Evolutionary conservation across 1,140 invertebrate species (phyloP).

Genomic region (Caenorhabditis tropicalis): DNA sequence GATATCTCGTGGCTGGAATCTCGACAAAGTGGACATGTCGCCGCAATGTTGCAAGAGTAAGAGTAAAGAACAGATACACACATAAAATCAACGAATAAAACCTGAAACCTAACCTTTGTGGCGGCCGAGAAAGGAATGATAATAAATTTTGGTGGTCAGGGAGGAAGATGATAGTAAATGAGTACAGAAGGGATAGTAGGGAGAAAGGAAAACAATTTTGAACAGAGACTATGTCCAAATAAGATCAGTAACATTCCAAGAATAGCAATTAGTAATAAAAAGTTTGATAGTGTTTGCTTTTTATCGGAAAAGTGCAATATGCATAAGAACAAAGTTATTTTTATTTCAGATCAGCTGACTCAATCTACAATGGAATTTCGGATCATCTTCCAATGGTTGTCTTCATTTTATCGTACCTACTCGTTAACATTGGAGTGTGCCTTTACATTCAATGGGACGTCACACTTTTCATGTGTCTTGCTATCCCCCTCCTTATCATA

Average conservation of each 20-base stretch:
- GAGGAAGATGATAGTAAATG: not conserved
- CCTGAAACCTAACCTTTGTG: not conserved
- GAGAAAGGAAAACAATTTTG: not conserved
- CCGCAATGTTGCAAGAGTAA: conserved; percentile 68
- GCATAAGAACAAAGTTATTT: too few relatives aligned
- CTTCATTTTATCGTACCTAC: conserved; percentile 64
- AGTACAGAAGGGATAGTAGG: not conserved
- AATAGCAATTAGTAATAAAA: not conserved
- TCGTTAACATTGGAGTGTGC: conserved; percentile 61
- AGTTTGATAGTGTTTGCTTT: too few relatives aligned
- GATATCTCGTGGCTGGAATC: conserved; percentile 70
- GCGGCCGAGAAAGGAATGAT: not conserved
- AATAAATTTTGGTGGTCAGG: conserved; percentile 32
- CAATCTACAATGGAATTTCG: conserved; percentile 69
- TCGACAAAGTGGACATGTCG: conserved; percentile 67
- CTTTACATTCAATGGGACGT: conserved; percentile 72
- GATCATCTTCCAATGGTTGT: conserved; percentile 69
- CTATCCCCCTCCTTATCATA: conserved; percentile 64
- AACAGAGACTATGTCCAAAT: too few relatives aligned
- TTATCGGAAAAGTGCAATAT: not conserved
- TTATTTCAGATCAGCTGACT: conserved; percentile 66
- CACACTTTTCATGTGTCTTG: conserved; percentile 66
- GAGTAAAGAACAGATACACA: conserved; percentile 34
- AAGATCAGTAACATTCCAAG: too few relatives aligned
- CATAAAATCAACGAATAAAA: conserved; percentile 9